phyloP scores from a whole-genome alignment of 2,113 vertebrate genomes.

The Todiramphus chloris region DNA sequence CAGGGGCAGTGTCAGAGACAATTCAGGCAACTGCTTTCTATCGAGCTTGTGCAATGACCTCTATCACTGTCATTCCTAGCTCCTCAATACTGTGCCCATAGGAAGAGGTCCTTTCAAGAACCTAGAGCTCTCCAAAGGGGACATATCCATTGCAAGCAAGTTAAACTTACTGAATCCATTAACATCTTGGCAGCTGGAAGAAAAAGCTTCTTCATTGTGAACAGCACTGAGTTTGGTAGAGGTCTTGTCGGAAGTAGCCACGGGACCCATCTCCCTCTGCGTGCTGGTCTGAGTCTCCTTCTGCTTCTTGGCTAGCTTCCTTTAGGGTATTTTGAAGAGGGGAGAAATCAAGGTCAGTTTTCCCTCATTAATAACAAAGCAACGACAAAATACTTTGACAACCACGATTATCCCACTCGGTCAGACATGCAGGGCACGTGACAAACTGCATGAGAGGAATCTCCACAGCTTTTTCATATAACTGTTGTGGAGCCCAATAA shows the following conservation, averaged over 20 bases:
- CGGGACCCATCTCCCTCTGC: conserved; percentile 94
- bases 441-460: not conserved
- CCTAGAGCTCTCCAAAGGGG: conserved; percentile 43
- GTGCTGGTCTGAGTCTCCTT: conserved; percentile 96
- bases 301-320: conserved; percentile 98
- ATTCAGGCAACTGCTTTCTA: not conserved
- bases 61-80: not conserved
- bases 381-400: not conserved
- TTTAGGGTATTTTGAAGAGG: conserved; percentile 79
- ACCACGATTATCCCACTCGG: not conserved
- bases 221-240: conserved; percentile 89
- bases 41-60: not conserved
- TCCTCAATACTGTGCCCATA: not conserved
- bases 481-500: not conserved
- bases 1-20: not conserved
- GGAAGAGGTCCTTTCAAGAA: conserved; percentile 44
- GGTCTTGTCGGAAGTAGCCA: conserved; percentile 88
- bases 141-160: conserved; percentile 58
- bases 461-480: not conserved
- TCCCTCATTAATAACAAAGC: conserved; percentile 10
- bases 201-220: conserved; percentile 93
- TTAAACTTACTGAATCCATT: conserved; percentile 93
- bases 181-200: conserved; percentile 92
- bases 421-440: conserved; percentile 22
- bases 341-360: conserved; percentile 70